Evolutionary conservation across 2,113 vertebrate species (phyloP).

Genomic region (Mustelus asterias): DNA sequence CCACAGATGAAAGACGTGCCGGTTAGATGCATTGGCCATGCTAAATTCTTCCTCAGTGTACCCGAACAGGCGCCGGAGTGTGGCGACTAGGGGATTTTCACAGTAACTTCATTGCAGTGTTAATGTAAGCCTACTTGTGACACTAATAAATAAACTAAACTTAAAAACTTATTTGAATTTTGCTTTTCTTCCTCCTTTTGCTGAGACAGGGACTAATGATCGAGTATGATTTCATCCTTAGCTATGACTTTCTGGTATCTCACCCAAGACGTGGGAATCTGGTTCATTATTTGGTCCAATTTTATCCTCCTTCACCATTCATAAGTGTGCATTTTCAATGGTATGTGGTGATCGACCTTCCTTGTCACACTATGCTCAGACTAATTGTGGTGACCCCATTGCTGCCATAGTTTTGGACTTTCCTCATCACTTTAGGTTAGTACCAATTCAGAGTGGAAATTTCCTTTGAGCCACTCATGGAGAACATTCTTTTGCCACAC

Average conservation of each 20-base stretch:
- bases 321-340: neutral
- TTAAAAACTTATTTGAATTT: neutral
- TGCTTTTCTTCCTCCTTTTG: neutral
- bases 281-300: neutral
- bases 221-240: neutral
- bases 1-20: too few relatives aligned
- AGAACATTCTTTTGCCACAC: neutral
- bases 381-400: neutral
- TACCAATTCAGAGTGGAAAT: neutral
- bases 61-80: too few relatives aligned
- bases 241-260: neutral
- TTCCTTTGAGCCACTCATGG: neutral
- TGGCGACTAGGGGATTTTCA: too few relatives aligned
- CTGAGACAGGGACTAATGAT: neutral
- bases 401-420: neutral
- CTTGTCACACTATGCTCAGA: neutral
- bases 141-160: too few relatives aligned
- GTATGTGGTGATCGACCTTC: neutral
- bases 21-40: too few relatives aligned
- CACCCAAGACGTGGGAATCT: neutral
- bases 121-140: too few relatives aligned
- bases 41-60: too few relatives aligned
- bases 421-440: neutral
- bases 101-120: too few relatives aligned
- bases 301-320: neutral